A percentile compares a stretch with the other conserved stretches of the same genome.
These are phyloP conservation scores for Drosophila atripex DNA, from an alignment of 2,888 invertebrate genomes.

Conservation along the genomic window DNA sequence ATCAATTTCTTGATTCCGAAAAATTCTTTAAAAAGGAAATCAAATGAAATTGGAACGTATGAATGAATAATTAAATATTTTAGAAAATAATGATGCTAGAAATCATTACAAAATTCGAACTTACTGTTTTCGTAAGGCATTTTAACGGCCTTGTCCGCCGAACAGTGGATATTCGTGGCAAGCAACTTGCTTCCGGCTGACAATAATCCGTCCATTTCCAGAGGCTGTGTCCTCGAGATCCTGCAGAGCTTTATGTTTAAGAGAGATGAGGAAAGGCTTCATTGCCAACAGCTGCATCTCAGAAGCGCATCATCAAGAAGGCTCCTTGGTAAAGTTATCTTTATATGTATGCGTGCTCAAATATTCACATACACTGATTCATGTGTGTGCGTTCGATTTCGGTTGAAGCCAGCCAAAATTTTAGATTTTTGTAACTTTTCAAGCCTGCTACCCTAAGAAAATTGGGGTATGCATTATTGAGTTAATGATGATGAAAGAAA, in stretches of 20 bases:
- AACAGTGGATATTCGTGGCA: constrained; percentile 84
- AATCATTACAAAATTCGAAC: background rate
- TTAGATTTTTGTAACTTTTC: too few relatives aligned
- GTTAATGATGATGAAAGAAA: too few relatives aligned
- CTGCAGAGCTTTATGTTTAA: constrained; percentile 85
- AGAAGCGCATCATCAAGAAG: too few relatives aligned
- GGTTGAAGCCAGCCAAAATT: too few relatives aligned
- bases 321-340: too few relatives aligned
- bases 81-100: background rate
- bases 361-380: too few relatives aligned
- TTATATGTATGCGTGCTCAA: too few relatives aligned
- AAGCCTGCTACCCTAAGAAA: too few relatives aligned
- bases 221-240: constrained; percentile 81
- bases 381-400: too few relatives aligned
- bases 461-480: too few relatives aligned
- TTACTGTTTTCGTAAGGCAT: constrained; percentile 79
- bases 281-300: constrained; percentile 93
- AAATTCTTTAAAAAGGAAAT: too few relatives aligned
- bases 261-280: constrained; percentile 91
- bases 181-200: constrained; percentile 76
- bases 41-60: background rate
- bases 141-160: constrained; percentile 73
- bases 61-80: constrained; percentile 9
- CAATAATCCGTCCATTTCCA: constrained; percentile 81
- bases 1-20: background rate